Percentiles rank a stretch among this genome's conserved stretches.
These are phyloP conservation scores for Amiota mariae DNA, from an alignment of 2,888 invertebrate species.

Conservation along the genomic window DNA sequence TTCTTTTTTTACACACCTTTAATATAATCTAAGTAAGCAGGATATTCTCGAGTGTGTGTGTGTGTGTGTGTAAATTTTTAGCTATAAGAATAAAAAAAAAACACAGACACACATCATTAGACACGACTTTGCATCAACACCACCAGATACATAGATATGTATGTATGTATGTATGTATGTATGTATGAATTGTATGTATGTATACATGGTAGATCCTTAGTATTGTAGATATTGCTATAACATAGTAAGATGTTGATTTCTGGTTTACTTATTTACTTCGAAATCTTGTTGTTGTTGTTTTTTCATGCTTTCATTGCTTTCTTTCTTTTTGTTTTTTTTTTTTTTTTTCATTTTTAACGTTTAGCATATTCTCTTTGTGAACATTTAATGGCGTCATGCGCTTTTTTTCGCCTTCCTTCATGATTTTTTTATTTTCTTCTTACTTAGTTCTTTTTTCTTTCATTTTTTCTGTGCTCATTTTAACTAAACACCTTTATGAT, in stretches of 20 bases:
- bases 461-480: slow-evolving; percentile 7
- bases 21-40: slow-evolving; percentile 2
- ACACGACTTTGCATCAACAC: not conserved
- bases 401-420: slow-evolving; percentile 29
- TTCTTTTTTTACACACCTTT: slow-evolving; percentile 4
- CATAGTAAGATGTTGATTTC: not conserved
- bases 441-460: not conserved
- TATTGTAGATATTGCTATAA: not conserved
- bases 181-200: too few species aligned
- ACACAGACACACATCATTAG: slow-evolving; percentile 25
- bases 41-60: not conserved
- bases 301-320: slow-evolving; percentile 16
- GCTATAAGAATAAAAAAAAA: not conserved
- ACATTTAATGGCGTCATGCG: slow-evolving; percentile 44
- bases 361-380: slow-evolving; percentile 64
- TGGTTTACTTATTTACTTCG: not conserved
- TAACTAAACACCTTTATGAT: not conserved
- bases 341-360: slow-evolving; percentile 50
- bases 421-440: slow-evolving; percentile 20
- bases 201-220: too few species aligned
- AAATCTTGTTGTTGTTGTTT: not conserved
- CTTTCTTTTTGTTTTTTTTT: not conserved
- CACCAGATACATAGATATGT: not conserved
- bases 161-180: too few species aligned
- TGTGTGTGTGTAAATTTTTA: not conserved